phyloP scores from a whole-genome alignment of 2,113 vertebrate species.

The Malaclemys terrapin region DNA sequence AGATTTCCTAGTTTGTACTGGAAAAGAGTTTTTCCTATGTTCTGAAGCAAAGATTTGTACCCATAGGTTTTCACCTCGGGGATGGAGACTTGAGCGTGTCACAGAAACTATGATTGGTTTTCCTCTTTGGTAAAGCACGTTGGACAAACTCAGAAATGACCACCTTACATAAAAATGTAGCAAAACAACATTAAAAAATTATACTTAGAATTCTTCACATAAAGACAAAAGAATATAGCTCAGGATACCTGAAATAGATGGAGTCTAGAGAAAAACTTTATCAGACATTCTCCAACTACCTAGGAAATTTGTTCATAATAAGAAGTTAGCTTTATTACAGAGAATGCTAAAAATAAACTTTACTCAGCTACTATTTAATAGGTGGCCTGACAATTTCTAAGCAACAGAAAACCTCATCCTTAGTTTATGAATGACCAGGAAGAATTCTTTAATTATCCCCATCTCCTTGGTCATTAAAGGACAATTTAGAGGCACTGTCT shows the following conservation, averaged over 20 bases:
- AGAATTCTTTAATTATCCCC: too few relatives aligned
- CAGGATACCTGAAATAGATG: neutral
- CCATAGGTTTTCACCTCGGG: neutral
- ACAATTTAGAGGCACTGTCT: too few relatives aligned
- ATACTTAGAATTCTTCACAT: neutral
- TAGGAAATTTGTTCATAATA: too few relatives aligned
- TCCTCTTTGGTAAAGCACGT: neutral
- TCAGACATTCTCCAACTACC: too few relatives aligned
- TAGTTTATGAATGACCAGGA: too few relatives aligned
- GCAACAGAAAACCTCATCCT: too few relatives aligned
- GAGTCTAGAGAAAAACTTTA: too few relatives aligned
- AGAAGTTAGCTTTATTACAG: too few relatives aligned
- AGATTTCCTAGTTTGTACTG: fast-evolving
- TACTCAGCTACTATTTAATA: too few relatives aligned
- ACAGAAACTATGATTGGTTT: neutral
- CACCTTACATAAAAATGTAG: fast-evolving
- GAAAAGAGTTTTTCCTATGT: fast-evolving
- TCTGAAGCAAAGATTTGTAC: fast-evolving
- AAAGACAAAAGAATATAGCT: neutral
- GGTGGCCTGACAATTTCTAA: too few relatives aligned
- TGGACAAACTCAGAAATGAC: neutral
- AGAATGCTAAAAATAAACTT: too few relatives aligned
- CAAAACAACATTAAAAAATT: fast-evolving
- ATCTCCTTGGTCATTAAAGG: too few relatives aligned
- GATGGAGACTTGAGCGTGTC: neutral